Base-by-base conservation (phyloP, 23 tunicate species). In the Halocynthia aurantium region DNA sequence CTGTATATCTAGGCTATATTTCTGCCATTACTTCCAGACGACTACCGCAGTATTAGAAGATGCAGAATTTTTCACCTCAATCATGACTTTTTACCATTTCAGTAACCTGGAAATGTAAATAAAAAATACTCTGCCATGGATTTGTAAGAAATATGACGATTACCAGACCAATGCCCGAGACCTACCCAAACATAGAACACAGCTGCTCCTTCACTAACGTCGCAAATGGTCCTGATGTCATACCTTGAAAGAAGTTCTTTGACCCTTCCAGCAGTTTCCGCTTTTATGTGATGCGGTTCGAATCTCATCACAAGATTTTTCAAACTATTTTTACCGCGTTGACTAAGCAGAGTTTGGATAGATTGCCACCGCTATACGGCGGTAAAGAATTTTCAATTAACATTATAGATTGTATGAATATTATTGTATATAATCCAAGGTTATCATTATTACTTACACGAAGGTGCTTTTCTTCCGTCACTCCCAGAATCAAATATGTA, bases 171-270 rank as follows among this genome's bases (percentile, higher is more conserved):
- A 31, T 31, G 44, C 44, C 44, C 44, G 44, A 31, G 44, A 31
- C 44, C 44, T 74, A 74, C 78, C 78, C 78, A 74, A 51, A 21
- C 62, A 56, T 74, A 54, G 4, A 74, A 74, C 15, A 74, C 56
- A 8, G 78, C 78, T 10, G 78, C 78, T 52, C 78, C 78, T 56
- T 74, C 78, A 50, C 78, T 74, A 5, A 74, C 78, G 49, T 74
- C 78, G 6, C 50, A 53, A 4, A 54, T 64, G 17, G 60, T 51
- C 31, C 78, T 20, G n/a, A 74, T 13, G 21, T 74, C 78, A 8
- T 54, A 10, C 13, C 62, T 64, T 20, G 17, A 22, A 8, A 74
- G 40, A 53, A 74, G 56, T 54, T 53, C 40, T 56, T 12, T n/a
- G 9, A 74, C 78, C 15, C 78, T 22, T 12, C 10, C 18, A 10